Conservation (phyloP, 1,140 invertebrate species). For the Hirudo medicinalis region DNA sequence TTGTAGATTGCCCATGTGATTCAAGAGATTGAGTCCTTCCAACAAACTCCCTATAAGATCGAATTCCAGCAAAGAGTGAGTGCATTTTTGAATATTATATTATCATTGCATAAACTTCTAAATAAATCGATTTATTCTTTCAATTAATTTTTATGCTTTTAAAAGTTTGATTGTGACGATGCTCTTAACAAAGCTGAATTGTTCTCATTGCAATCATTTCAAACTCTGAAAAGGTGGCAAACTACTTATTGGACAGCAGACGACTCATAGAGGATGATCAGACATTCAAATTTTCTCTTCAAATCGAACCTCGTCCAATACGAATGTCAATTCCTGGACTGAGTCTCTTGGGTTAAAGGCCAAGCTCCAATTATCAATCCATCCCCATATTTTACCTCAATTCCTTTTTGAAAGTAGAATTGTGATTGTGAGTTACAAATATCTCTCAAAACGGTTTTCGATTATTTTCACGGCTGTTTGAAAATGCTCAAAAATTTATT, state of each 20-base stretch:
- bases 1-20: constrained; percentile 78
- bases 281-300: constrained; percentile 65
- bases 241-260: constrained; percentile 63
- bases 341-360: too few relatives aligned
- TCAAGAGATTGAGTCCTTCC: constrained; percentile 76
- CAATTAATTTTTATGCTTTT: too few relatives aligned
- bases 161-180: too few relatives aligned
- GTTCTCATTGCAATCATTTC: too few relatives aligned
- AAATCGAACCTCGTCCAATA: constrained; percentile 56
- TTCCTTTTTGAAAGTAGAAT: too few relatives aligned
- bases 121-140: neutral
- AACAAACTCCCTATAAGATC: constrained; percentile 82
- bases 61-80: constrained; percentile 63
- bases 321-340: constrained; percentile 3
- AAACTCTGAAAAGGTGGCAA: constrained; percentile 43
- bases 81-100: neutral
- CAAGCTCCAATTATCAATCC: too few relatives aligned
- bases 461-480: too few relatives aligned
- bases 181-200: too few relatives aligned
- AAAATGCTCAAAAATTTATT: too few relatives aligned
- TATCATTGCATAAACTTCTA: neutral
- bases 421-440: too few relatives aligned
- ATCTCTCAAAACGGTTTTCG: too few relatives aligned
- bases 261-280: constrained; percentile 63
- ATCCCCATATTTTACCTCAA: too few relatives aligned